Conservation (phyloP, 2,113 vertebrate genomes). For the Suncus etruscus region DNA sequence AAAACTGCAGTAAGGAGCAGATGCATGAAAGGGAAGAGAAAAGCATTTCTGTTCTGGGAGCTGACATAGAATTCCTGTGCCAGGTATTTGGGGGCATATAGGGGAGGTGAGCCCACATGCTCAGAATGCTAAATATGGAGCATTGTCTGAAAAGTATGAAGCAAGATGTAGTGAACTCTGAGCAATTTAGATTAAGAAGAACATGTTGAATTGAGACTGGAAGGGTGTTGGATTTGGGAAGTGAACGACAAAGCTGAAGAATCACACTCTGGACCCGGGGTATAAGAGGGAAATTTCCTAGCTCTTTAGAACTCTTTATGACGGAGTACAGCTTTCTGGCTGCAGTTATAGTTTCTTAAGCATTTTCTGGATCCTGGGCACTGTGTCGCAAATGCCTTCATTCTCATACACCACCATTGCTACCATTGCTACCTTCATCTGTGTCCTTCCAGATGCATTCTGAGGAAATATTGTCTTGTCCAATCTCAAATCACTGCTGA, state of each 20-base stretch:
- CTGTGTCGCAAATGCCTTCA: neutral
- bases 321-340: neutral
- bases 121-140: neutral
- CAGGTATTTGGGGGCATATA: neutral
- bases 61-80: neutral
- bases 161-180: accelerated
- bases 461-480: neutral
- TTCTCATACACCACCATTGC: neutral
- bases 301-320: accelerated
- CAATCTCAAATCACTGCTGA: neutral
- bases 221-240: neutral
- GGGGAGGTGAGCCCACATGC: neutral
- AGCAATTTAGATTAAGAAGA: neutral
- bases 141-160: neutral
- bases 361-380: accelerated
- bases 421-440: too few relatives aligned
- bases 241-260: neutral
- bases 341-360: too few relatives aligned
- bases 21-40: too few relatives aligned
- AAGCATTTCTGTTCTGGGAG: neutral
- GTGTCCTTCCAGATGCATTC: neutral
- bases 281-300: neutral
- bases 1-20: too few relatives aligned
- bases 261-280: neutral
- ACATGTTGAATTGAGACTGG: neutral